Evolutionary conservation across 2,888 invertebrate species (phyloP).

Genomic region (Nymphalis urticae): DNA sequence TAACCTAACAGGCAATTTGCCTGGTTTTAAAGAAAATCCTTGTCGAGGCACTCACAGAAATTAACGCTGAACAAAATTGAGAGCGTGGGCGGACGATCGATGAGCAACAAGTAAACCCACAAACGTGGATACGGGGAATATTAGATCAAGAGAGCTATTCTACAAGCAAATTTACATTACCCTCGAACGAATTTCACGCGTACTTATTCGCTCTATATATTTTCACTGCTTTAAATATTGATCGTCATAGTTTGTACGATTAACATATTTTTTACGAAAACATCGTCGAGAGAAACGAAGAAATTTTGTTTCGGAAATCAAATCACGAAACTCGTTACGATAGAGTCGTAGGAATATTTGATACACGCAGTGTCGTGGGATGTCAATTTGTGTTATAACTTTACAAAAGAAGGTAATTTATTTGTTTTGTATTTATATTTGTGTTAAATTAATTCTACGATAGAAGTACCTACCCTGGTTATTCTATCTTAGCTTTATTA

Average conservation of each 20-base stretch:
- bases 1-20: constrained; percentile 25
- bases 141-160: constrained; percentile 28
- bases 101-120: constrained; percentile 43
- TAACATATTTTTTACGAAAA: constrained; percentile 8
- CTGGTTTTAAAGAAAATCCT: constrained; percentile 38
- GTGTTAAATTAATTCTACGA: too few relatives aligned
- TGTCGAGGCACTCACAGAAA: constrained; percentile 54
- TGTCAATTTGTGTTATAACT: background rate
- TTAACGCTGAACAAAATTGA: constrained; percentile 55
- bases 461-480: too few relatives aligned
- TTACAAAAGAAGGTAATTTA: background rate
- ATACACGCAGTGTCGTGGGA: background rate
- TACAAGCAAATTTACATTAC: constrained; percentile 31
- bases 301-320: constrained; percentile 1
- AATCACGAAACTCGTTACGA: constrained; percentile 6
- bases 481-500: too few relatives aligned
- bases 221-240: constrained; percentile 7
- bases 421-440: too few relatives aligned
- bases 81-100: constrained; percentile 46
- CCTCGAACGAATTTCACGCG: constrained; percentile 8
- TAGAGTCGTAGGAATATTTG: background rate
- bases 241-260: constrained; percentile 11
- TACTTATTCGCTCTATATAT: background rate
- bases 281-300: background rate
- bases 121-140: constrained; percentile 24